A percentile compares a stretch with the other conserved stretches of the same genome.
phyloP scores from a whole-genome alignment of 1,140 invertebrate species.

The Marisa cornuarietis region DNA sequence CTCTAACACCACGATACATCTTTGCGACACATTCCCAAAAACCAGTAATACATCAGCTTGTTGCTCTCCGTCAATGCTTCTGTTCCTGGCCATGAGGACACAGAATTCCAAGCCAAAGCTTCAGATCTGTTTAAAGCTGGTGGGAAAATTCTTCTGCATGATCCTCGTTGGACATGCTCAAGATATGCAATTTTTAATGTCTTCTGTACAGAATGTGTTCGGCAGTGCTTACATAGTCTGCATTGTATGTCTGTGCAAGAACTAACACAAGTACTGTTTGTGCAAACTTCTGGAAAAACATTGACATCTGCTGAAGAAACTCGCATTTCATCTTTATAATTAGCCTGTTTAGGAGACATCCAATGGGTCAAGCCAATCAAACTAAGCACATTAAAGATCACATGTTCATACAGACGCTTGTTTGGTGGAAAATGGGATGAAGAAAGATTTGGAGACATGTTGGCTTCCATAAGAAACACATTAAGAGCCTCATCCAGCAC shows the following conservation, averaged over 20 bases:
- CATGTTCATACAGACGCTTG: slow-evolving; percentile 89
- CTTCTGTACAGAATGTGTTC: slow-evolving; percentile 72
- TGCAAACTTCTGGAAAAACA: slow-evolving; percentile 79
- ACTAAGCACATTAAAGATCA: slow-evolving; percentile 85
- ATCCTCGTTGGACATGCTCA: slow-evolving; percentile 82
- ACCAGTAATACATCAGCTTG: slow-evolving; percentile 79
- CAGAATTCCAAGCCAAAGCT: slow-evolving; percentile 58
- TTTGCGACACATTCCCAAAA: slow-evolving; percentile 81
- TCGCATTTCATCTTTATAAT: slow-evolving; percentile 73
- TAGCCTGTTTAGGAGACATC: slow-evolving; percentile 59
- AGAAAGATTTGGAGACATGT: slow-evolving; percentile 97
- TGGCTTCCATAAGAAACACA: slow-evolving; percentile 92
- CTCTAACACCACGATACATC: slow-evolving; percentile 77
- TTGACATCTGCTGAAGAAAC: slow-evolving; percentile 83
- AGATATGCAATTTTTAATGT: slow-evolving; percentile 76
- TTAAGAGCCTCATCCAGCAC: slow-evolving; percentile 88
- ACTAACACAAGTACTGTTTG: slow-evolving; percentile 46
- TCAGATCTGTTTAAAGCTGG: slow-evolving; percentile 71
- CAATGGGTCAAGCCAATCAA: slow-evolving; percentile 76
- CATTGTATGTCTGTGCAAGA: slow-evolving; percentile 69
- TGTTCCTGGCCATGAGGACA: slow-evolving; percentile 62
- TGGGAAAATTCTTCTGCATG: slow-evolving; percentile 84
- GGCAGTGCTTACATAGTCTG: slow-evolving; percentile 80
- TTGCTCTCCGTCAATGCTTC: slow-evolving; percentile 72
- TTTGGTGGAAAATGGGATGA: slow-evolving; percentile 92